Percentiles rank a stretch among this genome's conserved stretches.
Evolutionary conservation across 2,113 vertebrate genomes (phyloP).

Genomic region (Passer montanus): DNA sequence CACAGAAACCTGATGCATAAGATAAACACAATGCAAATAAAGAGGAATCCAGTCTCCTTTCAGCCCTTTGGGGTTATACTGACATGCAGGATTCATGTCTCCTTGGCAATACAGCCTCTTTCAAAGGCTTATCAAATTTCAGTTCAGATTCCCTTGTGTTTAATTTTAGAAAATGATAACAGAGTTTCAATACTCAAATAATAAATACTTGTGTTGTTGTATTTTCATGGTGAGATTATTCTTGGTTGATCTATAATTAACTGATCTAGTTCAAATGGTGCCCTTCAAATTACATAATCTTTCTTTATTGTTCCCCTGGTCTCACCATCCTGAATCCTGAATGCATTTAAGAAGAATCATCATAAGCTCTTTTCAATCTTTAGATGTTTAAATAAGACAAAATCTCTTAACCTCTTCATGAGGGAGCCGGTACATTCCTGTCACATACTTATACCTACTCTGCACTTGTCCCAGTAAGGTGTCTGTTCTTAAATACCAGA

Average conservation of each 20-base stretch:
- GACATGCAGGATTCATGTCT: background rate
- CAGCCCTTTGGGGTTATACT: background rate
- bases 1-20: background rate
- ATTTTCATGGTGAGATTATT: background rate
- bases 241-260: background rate
- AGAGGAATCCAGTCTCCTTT: background rate
- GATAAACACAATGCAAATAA: background rate
- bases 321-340: background rate
- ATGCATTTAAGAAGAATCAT: background rate
- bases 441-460: background rate
- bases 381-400: background rate
- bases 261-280: background rate
- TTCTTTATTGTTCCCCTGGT: background rate
- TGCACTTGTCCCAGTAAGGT: background rate
- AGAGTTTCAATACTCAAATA: background rate
- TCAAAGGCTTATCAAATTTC: background rate
- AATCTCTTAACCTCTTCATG: background rate
- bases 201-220: background rate
- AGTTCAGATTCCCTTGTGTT: background rate
- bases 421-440: background rate
- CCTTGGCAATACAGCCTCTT: background rate
- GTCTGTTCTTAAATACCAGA: background rate
- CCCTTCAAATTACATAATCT: background rate
- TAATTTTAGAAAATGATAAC: background rate
- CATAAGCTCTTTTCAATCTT: background rate